Percentiles rank a stretch among this genome's conserved stretches.
These are phyloP conservation scores for Anthonomus grandis DNA, from an alignment of 1,140 invertebrate species.

Conservation along the genomic window DNA sequence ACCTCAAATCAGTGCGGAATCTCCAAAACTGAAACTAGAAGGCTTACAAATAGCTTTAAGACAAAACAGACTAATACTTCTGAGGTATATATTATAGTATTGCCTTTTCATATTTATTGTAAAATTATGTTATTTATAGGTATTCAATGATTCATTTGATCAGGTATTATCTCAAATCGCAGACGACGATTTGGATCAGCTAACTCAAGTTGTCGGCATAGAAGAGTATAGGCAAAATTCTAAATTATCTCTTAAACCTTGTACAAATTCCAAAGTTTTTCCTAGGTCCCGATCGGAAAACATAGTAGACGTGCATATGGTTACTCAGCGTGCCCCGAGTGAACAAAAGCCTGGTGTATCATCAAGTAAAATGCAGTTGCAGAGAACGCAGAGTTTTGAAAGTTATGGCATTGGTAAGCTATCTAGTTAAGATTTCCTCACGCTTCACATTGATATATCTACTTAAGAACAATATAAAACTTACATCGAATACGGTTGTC, in stretches of 20 bases:
- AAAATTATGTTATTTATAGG: not conserved
- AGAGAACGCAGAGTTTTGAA: slow-evolving; percentile 39
- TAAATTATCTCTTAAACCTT: slow-evolving; percentile 18
- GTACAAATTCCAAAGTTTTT: slow-evolving; percentile 28
- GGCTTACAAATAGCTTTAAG: no score
- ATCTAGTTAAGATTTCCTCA: not conserved
- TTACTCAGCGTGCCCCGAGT: no score
- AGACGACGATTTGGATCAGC: slow-evolving; percentile 24
- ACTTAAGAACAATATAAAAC: no score
- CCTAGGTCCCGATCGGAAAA: slow-evolving; percentile 20
- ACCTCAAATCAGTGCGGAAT: no score
- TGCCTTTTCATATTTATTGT: not conserved
- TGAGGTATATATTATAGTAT: not conserved
- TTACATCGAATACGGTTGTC: no score
- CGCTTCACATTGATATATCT: not conserved
- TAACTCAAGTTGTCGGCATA: slow-evolving; percentile 18
- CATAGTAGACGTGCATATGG: not conserved
- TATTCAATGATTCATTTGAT: slow-evolving; percentile 38
- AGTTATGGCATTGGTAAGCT: slow-evolving; percentile 17
- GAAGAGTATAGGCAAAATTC: slow-evolving; percentile 12
- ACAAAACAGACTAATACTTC: not conserved
- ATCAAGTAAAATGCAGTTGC: slow-evolving; percentile 32
- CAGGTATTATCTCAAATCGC: slow-evolving; percentile 26
- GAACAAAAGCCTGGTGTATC: no score
- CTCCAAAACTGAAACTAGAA: no score